These are phyloP conservation scores for Emys orbicularis DNA, from an alignment of 2,797 vertebrate genomes.

Conservation along the genomic window DNA sequence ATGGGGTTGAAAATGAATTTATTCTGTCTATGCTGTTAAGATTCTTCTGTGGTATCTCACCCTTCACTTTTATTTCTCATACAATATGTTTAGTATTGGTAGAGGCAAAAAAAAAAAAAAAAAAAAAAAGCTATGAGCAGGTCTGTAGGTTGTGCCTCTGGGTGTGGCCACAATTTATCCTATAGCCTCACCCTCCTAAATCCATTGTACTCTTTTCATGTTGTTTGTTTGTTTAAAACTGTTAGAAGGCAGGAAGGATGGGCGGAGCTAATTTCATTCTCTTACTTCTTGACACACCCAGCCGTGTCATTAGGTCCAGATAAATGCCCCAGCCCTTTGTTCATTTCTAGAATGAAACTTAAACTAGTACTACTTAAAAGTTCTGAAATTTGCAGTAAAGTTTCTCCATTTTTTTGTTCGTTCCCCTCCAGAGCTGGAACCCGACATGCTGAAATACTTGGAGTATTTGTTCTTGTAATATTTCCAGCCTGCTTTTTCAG, in stretches of 20 bases:
- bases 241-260: slow-evolving; percentile 20
- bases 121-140: not conserved
- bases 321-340: slow-evolving; percentile 48
- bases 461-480: slow-evolving; percentile 56
- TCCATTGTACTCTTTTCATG: slow-evolving; percentile 10
- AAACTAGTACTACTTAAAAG: slow-evolving; percentile 51
- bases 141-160: not conserved
- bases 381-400: slow-evolving; percentile 37
- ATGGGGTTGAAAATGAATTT: slow-evolving; percentile 1
- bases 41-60: not conserved
- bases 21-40: not conserved
- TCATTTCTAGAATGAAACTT: slow-evolving; percentile 56
- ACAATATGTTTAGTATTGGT: not conserved
- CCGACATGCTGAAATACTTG: slow-evolving; percentile 50
- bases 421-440: slow-evolving; percentile 55
- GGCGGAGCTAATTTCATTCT: slow-evolving; percentile 38
- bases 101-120: not conserved
- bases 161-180: not conserved
- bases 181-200: not conserved
- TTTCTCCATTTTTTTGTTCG: slow-evolving; percentile 49
- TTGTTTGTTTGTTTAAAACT: slow-evolving; percentile 33
- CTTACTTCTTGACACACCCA: slow-evolving; percentile 41
- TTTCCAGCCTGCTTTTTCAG: slow-evolving; percentile 64
- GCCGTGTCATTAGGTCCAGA: slow-evolving; percentile 35
- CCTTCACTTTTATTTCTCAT: not conserved